A percentile compares a stretch with the other conserved stretches of the same genome.
Conservation (phyloP, 2,797 vertebrate genomes). For the Acipenser transmontanus region DNA sequence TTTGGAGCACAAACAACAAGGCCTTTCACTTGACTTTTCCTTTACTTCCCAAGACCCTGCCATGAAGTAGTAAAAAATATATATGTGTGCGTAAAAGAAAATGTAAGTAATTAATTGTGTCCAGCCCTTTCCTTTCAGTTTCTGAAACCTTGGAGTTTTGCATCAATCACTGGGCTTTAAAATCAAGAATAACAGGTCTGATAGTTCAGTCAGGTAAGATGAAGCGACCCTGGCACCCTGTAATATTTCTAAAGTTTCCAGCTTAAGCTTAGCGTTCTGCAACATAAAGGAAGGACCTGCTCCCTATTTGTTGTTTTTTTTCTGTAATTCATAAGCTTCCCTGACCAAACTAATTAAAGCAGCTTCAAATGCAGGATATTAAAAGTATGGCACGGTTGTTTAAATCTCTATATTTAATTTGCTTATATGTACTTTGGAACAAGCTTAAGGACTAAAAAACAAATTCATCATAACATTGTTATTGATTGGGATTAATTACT, state of each 20-base stretch:
- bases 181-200: not conserved
- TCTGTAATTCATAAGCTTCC: conserved; percentile 35
- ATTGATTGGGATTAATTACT: conserved; percentile 9
- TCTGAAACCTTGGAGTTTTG: conserved; percentile 60
- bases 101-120: not conserved
- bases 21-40: conserved; percentile 58
- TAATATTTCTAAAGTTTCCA: conserved; percentile 50
- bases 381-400: not conserved
- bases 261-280: conserved; percentile 41
- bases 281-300: conserved; percentile 57
- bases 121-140: conserved; percentile 40
- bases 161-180: conserved; percentile 22
- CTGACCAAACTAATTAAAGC: conserved; percentile 14
- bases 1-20: conserved; percentile 68
- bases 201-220: conserved; percentile 50
- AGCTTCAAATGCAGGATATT: conserved; percentile 12
- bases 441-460: not conserved
- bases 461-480: not conserved
- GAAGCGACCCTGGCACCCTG: conserved; percentile 40
- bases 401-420: not conserved
- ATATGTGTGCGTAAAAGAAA: no score
- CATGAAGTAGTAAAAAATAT: conserved; percentile 41
- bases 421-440: conserved; percentile 8
- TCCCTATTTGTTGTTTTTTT: conserved; percentile 57
- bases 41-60: conserved; percentile 41